phyloP scores from a whole-genome alignment of 2,888 invertebrate genomes.

The Scotopteryx bipunctaria region DNA sequence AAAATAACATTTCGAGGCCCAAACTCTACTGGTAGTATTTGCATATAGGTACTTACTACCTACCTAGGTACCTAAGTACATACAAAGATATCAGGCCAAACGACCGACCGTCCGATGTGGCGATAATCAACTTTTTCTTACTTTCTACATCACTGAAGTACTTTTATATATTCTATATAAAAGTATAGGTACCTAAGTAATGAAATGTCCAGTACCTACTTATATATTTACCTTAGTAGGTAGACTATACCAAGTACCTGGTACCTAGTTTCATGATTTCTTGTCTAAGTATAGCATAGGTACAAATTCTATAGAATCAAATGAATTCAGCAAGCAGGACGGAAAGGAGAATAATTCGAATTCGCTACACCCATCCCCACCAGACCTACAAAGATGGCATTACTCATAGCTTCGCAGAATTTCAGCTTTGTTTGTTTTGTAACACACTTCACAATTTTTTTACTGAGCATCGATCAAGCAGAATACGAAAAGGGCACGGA shows the following conservation, averaged over 20 bases:
- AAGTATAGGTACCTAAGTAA: slow-evolving; percentile 1
- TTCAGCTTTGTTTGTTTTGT: slow-evolving; percentile 47
- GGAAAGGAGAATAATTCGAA: background rate
- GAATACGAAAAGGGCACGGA: slow-evolving; percentile 18
- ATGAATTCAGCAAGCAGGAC: background rate
- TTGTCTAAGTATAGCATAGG: background rate
- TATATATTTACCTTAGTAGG: too few relatives aligned
- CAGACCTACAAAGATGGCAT: slow-evolving; percentile 16
- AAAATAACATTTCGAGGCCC: background rate
- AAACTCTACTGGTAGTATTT: too few relatives aligned
- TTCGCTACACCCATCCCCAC: background rate
- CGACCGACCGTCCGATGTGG: too few relatives aligned
- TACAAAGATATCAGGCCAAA: slow-evolving; percentile 19
- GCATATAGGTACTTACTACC: too few relatives aligned
- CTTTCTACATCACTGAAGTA: slow-evolving; percentile 31
- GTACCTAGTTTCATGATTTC: too few relatives aligned
- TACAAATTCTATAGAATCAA: background rate
- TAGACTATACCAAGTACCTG: too few relatives aligned
- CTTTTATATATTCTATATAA: too few relatives aligned
- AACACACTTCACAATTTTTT: slow-evolving; percentile 30
- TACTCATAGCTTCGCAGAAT: slow-evolving; percentile 54
- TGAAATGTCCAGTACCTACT: background rate
- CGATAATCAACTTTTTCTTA: slow-evolving; percentile 28
- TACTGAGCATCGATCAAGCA: slow-evolving; percentile 26
- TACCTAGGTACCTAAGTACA: background rate